These are phyloP conservation scores for Schizopygopsis malacanthus DNA, from an alignment of 2,797 vertebrate species.

Conservation along the genomic window DNA sequence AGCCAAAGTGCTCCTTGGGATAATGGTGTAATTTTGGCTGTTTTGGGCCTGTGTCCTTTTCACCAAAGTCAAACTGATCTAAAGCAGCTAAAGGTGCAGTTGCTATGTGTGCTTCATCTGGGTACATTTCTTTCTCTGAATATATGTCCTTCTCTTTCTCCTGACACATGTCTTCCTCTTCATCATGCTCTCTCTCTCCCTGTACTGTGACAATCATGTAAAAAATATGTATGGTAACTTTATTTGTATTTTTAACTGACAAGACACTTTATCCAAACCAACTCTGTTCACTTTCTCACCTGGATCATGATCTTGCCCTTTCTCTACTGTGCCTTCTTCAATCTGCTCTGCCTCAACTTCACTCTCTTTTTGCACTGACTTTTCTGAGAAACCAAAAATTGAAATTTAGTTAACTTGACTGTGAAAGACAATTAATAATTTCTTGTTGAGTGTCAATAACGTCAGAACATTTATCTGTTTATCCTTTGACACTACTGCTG, in stretches of 20 bases:
- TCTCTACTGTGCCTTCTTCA: background rate
- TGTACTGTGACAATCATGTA: background rate
- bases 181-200: background rate
- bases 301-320: background rate
- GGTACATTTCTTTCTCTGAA: background rate
- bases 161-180: background rate
- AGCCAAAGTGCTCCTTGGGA: background rate
- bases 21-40: background rate
- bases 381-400: constrained; percentile 2
- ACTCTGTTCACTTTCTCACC: constrained; percentile 5
- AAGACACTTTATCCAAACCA: background rate
- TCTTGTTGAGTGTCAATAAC: background rate
- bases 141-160: constrained; percentile 11
- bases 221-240: background rate
- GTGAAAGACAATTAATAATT: background rate
- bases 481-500: background rate
- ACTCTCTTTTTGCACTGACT: background rate
- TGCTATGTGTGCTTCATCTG: background rate
- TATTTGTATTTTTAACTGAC: background rate
- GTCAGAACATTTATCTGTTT: background rate
- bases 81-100: background rate
- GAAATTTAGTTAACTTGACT: background rate
- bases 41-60: background rate
- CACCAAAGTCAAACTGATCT: no score
- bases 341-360: background rate